A percentile compares a stretch with the other conserved stretches of the same genome.
Conservation (phyloP, 2,888 invertebrate genomes). For the Melanargia galathea region DNA sequence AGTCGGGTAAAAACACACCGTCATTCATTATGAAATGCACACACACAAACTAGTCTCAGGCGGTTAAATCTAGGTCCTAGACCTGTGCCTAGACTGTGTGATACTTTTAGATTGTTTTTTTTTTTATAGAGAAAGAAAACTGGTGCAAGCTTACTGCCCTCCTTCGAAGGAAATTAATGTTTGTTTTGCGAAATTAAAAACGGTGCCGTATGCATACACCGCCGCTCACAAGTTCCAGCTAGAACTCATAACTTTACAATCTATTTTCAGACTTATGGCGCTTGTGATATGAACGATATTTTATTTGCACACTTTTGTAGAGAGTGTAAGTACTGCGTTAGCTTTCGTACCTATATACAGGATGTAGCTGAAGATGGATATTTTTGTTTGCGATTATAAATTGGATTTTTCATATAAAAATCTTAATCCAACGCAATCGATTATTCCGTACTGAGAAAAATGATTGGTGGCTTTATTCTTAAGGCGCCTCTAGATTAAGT, state of each 20-base stretch:
- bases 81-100: too few species aligned
- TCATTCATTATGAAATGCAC: neutral
- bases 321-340: neutral
- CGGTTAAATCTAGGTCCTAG: constrained; percentile 14
- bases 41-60: neutral
- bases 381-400: constrained; percentile 48
- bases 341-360: constrained; percentile 18
- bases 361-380: constrained; percentile 36
- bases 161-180: constrained; percentile 67
- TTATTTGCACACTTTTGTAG: neutral
- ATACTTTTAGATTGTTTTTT: constrained; percentile 30
- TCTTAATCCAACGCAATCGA: constrained; percentile 24
- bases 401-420: constrained; percentile 45
- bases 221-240: constrained; percentile 12
- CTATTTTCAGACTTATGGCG: constrained; percentile 14
- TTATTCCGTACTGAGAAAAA: neutral
- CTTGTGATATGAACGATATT: constrained; percentile 8
- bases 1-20: too few species aligned
- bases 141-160: constrained; percentile 42
- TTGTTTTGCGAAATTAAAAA: constrained; percentile 73
- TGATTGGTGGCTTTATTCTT: neutral
- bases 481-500: too few species aligned
- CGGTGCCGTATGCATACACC: constrained; percentile 48
- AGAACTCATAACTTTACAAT: constrained; percentile 5
- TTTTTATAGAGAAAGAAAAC: constrained; percentile 32